Evolutionary conservation across 1,140 invertebrate species (phyloP).

Genomic region (Drosophila santomea): DNA sequence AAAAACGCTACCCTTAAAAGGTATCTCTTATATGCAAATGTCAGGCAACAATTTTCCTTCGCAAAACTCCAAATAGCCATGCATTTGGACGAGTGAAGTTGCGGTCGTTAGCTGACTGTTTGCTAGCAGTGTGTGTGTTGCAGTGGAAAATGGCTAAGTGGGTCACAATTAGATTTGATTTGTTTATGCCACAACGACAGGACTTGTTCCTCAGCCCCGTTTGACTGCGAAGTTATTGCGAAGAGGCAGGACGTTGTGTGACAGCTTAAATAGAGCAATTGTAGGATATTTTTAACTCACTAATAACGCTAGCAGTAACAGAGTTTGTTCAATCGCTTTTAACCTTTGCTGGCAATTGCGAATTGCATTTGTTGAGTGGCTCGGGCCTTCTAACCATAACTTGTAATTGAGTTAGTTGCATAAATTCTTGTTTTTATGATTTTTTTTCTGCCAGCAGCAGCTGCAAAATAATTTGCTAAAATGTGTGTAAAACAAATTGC

Average conservation of each 20-base stretch:
- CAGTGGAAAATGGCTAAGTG: constrained; percentile 55
- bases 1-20: not conserved
- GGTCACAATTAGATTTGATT: constrained; percentile 76
- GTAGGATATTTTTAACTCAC: constrained; percentile 1
- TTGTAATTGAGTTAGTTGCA: constrained; percentile 42
- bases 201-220: constrained; percentile 1
- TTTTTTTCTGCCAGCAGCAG: constrained; percentile 8
- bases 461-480: constrained; percentile 34
- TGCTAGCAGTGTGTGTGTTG: constrained; percentile 16
- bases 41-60: constrained; percentile 23
- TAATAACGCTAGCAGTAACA: not conserved
- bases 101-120: constrained; percentile 23
- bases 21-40: constrained; percentile 54
- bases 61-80: not conserved
- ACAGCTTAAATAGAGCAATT: constrained; percentile 24
- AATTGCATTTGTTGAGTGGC: constrained; percentile 6
- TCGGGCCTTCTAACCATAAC: constrained; percentile 30
- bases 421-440: constrained; percentile 30
- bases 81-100: constrained; percentile 26
- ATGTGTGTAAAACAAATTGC: constrained; percentile 42
- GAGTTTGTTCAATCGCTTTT: constrained; percentile 12
- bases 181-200: constrained; percentile 67
- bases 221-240: not conserved
- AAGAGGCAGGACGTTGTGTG: constrained; percentile 1
- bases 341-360: constrained; percentile 24